Evolutionary conservation across 2,797 vertebrate species (phyloP).

Genomic region (Ptychadena robeensis): DNA sequence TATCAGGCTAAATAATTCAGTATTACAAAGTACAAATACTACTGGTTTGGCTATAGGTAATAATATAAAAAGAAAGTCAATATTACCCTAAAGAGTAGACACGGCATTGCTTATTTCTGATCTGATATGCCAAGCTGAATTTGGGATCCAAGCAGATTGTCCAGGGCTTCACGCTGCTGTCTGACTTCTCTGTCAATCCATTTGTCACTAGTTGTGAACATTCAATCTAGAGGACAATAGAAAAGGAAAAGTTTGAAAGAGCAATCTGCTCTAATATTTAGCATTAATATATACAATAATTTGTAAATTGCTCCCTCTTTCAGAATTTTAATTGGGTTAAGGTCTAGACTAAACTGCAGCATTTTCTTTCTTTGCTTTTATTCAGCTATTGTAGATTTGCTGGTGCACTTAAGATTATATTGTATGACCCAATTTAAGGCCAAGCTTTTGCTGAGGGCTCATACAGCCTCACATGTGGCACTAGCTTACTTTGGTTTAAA

Average conservation of each 20-base stretch:
- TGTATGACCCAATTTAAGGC: too few relatives aligned
- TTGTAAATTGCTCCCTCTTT: too few relatives aligned
- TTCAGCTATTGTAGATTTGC: too few relatives aligned
- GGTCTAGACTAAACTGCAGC: too few relatives aligned
- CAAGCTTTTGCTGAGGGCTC: too few relatives aligned
- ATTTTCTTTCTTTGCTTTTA: too few relatives aligned
- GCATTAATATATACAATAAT: too few relatives aligned
- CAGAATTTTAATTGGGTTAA: too few relatives aligned
- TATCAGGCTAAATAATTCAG: not conserved
- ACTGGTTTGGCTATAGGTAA: not conserved
- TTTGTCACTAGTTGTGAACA: slow-evolving; percentile 73
- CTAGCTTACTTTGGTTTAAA: too few relatives aligned
- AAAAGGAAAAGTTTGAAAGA: not conserved
- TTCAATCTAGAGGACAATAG: slow-evolving; percentile 75
- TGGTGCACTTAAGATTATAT: too few relatives aligned
- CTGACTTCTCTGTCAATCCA: slow-evolving; percentile 62
- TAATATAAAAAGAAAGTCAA: not conserved
- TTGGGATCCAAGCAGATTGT: slow-evolving; percentile 85
- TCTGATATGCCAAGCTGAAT: slow-evolving; percentile 83
- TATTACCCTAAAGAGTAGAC: slow-evolving; percentile 92
- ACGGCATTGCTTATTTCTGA: slow-evolving; percentile 84
- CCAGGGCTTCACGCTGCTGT: slow-evolving; percentile 77
- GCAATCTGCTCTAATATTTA: too few relatives aligned
- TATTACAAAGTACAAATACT: not conserved
- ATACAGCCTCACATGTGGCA: too few relatives aligned